These are phyloP conservation scores for Coendou prehensilis DNA, from an alignment of 2,797 vertebrate genomes.

Conservation along the genomic window DNA sequence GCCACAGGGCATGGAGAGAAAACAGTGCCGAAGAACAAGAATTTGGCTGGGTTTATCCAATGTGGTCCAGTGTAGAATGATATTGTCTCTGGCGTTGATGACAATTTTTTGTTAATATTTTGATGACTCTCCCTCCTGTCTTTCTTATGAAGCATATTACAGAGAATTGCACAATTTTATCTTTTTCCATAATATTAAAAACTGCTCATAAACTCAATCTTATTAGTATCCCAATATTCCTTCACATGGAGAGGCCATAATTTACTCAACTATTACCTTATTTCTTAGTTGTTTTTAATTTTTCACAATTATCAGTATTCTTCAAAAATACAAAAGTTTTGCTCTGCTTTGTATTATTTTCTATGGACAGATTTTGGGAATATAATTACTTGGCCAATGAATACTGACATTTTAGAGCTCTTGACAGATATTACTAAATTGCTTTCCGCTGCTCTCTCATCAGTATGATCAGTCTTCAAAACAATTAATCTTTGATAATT, in stretches of 20 bases:
- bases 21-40: slow-evolving; percentile 53
- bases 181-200: slow-evolving; percentile 38
- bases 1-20: background rate
- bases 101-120: slow-evolving; percentile 63
- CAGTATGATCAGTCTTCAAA: slow-evolving; percentile 47
- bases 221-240: background rate
- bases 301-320: slow-evolving; percentile 44
- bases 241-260: background rate
- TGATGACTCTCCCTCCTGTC: background rate
- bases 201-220: background rate
- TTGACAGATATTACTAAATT: slow-evolving; percentile 54
- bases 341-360: slow-evolving; percentile 47
- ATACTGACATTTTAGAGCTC: slow-evolving; percentile 54
- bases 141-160: slow-evolving; percentile 50
- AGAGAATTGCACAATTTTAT: background rate
- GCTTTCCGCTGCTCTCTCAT: slow-evolving; percentile 32
- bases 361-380: slow-evolving; percentile 49
- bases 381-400: background rate
- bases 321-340: slow-evolving; percentile 27
- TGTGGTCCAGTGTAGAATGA: background rate
- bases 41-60: slow-evolving; percentile 52
- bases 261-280: background rate
- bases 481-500: slow-evolving; percentile 58
- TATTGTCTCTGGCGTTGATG: background rate
- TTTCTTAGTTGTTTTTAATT: background rate